A percentile compares a stretch with the other conserved stretches of the same genome.
These are phyloP conservation scores for Asteroscopus sphinx DNA, from an alignment of 2,888 invertebrate species.

Conservation along the genomic window DNA sequence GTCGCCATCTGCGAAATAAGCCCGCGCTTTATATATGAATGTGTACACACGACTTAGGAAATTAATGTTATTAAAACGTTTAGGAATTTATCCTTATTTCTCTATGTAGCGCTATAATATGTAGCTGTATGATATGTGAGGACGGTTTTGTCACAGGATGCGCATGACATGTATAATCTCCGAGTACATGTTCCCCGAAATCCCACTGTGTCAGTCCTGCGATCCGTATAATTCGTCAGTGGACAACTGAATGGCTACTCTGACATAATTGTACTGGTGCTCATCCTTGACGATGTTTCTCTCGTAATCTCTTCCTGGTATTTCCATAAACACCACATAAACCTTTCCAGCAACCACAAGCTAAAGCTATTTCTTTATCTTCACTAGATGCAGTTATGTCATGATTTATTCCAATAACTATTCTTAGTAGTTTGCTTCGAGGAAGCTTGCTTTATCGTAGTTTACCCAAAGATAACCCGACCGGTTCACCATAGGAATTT, in stretches of 20 bases:
- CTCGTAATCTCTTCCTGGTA: constrained; percentile 42
- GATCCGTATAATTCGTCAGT: constrained; percentile 63
- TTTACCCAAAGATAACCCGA: constrained; percentile 57
- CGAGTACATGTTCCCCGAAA: constrained; percentile 56
- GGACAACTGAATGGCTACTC: constrained; percentile 54
- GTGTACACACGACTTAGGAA: constrained; percentile 34
- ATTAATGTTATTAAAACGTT: constrained; percentile 41
- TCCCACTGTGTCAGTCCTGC: constrained; percentile 59
- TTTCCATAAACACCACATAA: constrained; percentile 31
- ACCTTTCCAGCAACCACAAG: constrained; percentile 49
- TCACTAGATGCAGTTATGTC: constrained; percentile 50
- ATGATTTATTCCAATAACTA: constrained; percentile 65
- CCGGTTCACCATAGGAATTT: constrained; percentile 45
- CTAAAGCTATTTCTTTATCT: constrained; percentile 62
- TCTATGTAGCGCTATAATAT: constrained; percentile 7
- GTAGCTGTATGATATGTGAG: constrained; percentile 8
- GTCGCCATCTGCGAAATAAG: constrained; percentile 63
- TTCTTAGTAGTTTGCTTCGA: constrained; percentile 50
- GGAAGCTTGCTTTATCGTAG: constrained; percentile 57
- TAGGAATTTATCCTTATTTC: constrained; percentile 12
- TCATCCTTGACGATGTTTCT: constrained; percentile 37
- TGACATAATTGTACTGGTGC: constrained; percentile 46
- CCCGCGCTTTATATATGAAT: constrained; percentile 46
- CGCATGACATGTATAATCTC: constrained; percentile 60
- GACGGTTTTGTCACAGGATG: constrained; percentile 48